These are phyloP conservation scores for Rhagium mordax DNA, from an alignment of 2,888 invertebrate genomes.

Conservation along the genomic window DNA sequence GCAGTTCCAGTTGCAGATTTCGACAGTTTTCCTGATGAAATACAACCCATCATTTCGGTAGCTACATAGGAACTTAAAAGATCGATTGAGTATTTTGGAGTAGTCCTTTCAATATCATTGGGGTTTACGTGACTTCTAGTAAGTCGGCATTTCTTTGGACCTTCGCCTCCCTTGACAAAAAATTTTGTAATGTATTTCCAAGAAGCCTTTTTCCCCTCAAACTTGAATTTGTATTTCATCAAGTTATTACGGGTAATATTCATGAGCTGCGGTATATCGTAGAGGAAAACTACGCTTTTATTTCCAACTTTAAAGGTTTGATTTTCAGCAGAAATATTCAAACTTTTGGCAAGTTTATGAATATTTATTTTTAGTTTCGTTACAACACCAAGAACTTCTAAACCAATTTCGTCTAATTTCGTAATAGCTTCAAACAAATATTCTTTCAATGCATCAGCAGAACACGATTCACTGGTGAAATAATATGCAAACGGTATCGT, in stretches of 20 bases:
- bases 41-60: constrained; percentile 16
- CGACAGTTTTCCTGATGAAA: constrained; percentile 13
- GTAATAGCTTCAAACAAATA: constrained; percentile 26
- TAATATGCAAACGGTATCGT: constrained; percentile 27
- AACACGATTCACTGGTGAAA: constrained; percentile 12
- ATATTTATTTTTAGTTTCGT: constrained; percentile 25
- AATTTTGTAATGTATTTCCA: constrained; percentile 23
- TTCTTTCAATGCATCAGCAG: constrained; percentile 11
- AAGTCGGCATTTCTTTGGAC: constrained; percentile 8
- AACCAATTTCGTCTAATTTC: constrained; percentile 23
- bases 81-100: constrained; percentile 21
- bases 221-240: constrained; percentile 28
- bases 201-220: constrained; percentile 23
- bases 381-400: constrained; percentile 28
- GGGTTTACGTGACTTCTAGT: constrained; percentile 17
- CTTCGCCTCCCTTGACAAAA: constrained; percentile 4
- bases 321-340: constrained; percentile 20
- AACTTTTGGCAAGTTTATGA: constrained; percentile 3
- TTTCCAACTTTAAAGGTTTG: constrained; percentile 29
- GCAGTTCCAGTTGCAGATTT: constrained; percentile 25
- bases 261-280: constrained; percentile 31
- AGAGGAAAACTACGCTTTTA: constrained; percentile 28
- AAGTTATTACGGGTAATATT: constrained; percentile 32
- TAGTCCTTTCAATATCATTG: background rate
- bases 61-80: constrained; percentile 29